Base-by-base conservation (phyloP, 1,140 invertebrate genomes). In the Portunus trituberculatus region DNA sequence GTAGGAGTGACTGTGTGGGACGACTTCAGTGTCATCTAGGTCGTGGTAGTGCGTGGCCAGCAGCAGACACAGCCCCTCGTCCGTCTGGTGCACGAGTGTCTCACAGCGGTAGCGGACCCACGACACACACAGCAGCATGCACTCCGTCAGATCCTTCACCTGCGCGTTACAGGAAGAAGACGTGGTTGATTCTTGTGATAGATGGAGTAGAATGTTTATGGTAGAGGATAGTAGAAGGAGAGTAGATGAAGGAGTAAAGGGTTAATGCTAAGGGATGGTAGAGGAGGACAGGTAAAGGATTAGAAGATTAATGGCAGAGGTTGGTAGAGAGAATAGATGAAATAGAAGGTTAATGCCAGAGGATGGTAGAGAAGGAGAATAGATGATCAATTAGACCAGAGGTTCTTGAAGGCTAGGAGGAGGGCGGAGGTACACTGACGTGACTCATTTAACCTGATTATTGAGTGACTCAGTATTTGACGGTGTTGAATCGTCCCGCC, bases 71-170 rank as follows among this genome's bases (percentile, higher is more conserved):
- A 67, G 10, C 20, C 46, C n/a, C 4, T 93, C 92, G 10, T 91
- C 1, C n/a, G 10, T 28, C 14, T 91, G 39, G 92, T 95, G 91
- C 28, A 95, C 59, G n/a, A 92, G 32, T 0, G 94, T 96, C 91
- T 95, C 94, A 46, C 96, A 96, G 59, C 91, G 29, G 88, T 87
- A 96, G 29, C 59, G 86, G 12, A 86, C 59, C 88, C 92, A 95
- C 20, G 0, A 32, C n/a, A 95, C 91, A 29, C 96, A 95, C 20
- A 86, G 67, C 2, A 59, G 8, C 92, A 95, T 87, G 48, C 96
- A 96, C 87, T 93, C 92, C 16, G 88, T 32, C 25, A 93, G 12
- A 12, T 29, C 31, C 2, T 10, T 28, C 4, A 95, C 82, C 94
- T 95, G 52, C 16, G 39, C 39, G 52, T 10, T 10, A 20, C 0